A percentile compares a stretch with the other conserved stretches of the same genome.
Evolutionary conservation across 1,140 invertebrate genomes (phyloP).

Genomic region (Batillaria attramentaria): DNA sequence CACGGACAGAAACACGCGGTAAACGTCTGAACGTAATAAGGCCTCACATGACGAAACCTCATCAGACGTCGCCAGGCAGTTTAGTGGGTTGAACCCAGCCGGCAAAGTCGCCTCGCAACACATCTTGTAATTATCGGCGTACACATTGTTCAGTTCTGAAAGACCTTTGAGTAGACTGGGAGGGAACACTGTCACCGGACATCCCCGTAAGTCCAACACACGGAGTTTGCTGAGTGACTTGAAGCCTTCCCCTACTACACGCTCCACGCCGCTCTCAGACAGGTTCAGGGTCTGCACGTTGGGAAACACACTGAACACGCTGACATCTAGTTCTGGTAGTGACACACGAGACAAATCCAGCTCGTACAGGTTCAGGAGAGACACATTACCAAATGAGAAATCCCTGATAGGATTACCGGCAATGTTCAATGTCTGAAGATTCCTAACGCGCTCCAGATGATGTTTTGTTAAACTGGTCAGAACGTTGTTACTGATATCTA

Average conservation of each 20-base stretch:
- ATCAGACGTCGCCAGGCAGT: constrained; percentile 44
- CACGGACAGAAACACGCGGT: constrained; percentile 45
- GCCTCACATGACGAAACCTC: constrained; percentile 51
- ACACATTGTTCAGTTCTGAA: constrained; percentile 15
- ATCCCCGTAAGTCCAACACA: neutral
- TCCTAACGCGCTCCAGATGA: neutral
- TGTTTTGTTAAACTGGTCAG: neutral
- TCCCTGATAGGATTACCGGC: neutral
- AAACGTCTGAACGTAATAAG: constrained; percentile 38
- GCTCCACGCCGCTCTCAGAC: neutral
- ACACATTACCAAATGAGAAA: neutral
- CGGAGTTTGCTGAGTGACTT: neutral
- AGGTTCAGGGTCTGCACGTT: neutral
- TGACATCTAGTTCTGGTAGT: neutral
- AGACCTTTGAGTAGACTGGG: constrained; percentile 32
- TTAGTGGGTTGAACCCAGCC: neutral
- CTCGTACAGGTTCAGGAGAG: neutral
- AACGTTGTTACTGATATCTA: neutral
- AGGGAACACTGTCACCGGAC: constrained; percentile 27
- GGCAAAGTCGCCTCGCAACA: constrained; percentile 48
- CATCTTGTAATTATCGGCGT: constrained; percentile 45
- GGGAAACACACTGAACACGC: constrained; percentile 5
- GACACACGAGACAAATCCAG: neutral
- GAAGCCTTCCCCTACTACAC: neutral
- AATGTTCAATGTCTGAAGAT: neutral